phyloP scores from a whole-genome alignment of 2,113 vertebrate species.

The Meriones unguiculatus region DNA sequence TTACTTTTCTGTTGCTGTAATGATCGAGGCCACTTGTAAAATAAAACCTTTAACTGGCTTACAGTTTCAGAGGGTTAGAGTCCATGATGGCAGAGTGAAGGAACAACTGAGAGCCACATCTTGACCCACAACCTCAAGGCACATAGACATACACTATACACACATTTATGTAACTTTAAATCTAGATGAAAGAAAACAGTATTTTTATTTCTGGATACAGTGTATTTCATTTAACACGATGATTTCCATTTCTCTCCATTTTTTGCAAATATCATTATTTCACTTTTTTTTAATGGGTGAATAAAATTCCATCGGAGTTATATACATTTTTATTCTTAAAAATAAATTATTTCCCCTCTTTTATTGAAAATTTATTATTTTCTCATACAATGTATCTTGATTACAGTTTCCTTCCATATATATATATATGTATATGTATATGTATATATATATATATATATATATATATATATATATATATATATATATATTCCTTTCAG shows the following conservation, averaged over 20 bases:
- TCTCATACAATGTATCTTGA: background rate
- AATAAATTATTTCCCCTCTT: background rate
- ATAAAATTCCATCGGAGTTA: background rate
- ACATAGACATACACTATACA: background rate
- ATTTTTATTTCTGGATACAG: background rate
- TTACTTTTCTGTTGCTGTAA: too few species aligned
- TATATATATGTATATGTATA: too few species aligned
- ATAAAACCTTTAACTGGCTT: too few species aligned
- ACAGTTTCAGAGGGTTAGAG: too few species aligned
- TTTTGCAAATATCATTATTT: background rate
- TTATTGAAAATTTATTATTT: background rate
- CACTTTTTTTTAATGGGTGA: background rate
- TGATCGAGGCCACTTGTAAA: too few species aligned
- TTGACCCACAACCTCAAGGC: background rate
- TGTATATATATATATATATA: too few species aligned
- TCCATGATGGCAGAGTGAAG: background rate
- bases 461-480: too few species aligned
- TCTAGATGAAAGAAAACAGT: background rate
- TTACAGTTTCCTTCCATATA: background rate
- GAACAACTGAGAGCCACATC: background rate
- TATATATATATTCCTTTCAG: background rate
- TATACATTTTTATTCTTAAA: background rate
- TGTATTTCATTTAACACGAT: background rate
- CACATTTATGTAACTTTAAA: background rate
- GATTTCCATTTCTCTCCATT: background rate